Conservation (phyloP, 2,113 vertebrate species). For the Ondatra zibethicus region DNA sequence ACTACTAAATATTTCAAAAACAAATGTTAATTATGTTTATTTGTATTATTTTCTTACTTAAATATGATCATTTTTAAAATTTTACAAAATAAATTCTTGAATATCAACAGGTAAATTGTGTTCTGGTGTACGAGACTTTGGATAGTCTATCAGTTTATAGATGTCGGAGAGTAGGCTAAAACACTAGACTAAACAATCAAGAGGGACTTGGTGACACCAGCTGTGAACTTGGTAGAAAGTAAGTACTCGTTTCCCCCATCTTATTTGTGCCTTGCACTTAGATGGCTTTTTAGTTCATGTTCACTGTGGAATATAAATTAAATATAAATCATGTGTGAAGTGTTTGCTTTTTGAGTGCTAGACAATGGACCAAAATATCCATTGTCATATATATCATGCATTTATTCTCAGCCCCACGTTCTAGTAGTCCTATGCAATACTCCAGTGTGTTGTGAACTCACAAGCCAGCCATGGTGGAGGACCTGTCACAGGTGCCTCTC, state of each 20-base stretch:
- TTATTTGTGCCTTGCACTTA: not conserved
- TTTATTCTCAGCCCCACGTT: not conserved
- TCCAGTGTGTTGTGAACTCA: too few species aligned
- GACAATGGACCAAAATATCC: not conserved
- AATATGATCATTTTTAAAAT: not conserved
- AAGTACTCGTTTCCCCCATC: not conserved
- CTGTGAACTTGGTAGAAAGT: not conserved
- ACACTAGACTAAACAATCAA: not conserved
- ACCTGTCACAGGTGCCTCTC: not conserved
- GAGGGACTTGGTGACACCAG: not conserved
- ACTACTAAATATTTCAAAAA: not conserved
- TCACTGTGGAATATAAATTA: not conserved
- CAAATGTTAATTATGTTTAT: not conserved
- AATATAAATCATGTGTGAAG: not conserved
- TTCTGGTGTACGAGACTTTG: not conserved
- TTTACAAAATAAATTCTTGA: slow-evolving; percentile 10
- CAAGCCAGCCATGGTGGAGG: not conserved
- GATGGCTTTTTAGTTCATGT: not conserved
- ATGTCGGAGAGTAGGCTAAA: not conserved
- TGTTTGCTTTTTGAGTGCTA: not conserved
- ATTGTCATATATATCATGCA: not conserved
- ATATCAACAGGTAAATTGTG: not conserved
- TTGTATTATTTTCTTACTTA: not conserved
- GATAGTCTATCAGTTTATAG: not conserved
- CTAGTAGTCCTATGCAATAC: not conserved